Percentiles rank a stretch among this genome's conserved stretches.
Conservation (phyloP, 2,113 vertebrate species). For the Leptodactylus fuscus region DNA sequence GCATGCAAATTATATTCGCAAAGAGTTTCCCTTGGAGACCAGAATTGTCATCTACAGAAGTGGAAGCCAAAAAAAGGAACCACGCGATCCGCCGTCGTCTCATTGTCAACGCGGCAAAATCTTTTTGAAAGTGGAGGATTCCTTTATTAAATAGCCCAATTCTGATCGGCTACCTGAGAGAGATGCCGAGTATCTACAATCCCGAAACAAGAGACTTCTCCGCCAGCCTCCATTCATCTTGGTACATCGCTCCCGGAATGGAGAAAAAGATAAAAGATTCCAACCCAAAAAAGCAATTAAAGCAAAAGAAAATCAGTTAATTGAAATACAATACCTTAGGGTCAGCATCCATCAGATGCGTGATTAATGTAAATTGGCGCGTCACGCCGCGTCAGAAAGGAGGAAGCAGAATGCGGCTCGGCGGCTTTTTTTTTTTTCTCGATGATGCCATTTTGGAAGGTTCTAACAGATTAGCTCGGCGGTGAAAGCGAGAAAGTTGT, state of each 20-base stretch:
- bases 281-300: conserved; percentile 50
- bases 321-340: conserved; percentile 52
- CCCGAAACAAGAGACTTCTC: background rate
- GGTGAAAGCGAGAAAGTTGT: background rate
- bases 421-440: conserved; percentile 16
- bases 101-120: background rate
- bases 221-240: background rate
- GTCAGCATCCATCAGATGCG: conserved; percentile 35
- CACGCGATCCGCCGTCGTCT: background rate
- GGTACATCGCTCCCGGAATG: conserved; percentile 1
- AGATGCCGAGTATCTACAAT: background rate
- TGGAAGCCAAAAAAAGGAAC: background rate
- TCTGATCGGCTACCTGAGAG: background rate
- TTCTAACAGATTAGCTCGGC: background rate
- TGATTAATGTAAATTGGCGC: conserved; percentile 49
- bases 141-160: background rate
- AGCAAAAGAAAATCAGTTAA: conserved; percentile 47
- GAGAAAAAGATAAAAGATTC: conserved; percentile 42
- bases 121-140: background rate
- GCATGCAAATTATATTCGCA: conserved; percentile 34
- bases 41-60: background rate
- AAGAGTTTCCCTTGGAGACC: conserved; percentile 19
- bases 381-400: background rate
- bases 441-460: background rate
- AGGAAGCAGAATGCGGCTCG: background rate